Percentiles rank a stretch among this genome's conserved stretches.
phyloP scores from a whole-genome alignment of 2,888 invertebrate genomes.

The Caenorhabditis sp. region DNA sequence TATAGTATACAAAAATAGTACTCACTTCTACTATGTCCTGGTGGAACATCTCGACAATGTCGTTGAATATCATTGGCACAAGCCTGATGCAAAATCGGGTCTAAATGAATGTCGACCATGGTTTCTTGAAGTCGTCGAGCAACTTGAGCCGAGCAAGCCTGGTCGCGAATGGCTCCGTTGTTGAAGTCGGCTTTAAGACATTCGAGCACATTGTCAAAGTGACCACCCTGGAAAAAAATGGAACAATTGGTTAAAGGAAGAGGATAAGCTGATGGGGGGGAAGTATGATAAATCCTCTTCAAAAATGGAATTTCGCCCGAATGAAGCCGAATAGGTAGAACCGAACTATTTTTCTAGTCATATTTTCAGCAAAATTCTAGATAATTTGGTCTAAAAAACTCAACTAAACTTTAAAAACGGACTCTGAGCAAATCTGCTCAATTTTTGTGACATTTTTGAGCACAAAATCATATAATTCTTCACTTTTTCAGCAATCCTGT shows the following conservation, averaged over 20 bases:
- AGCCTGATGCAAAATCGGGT: conserved; percentile 87
- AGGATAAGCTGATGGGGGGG: too few relatives aligned
- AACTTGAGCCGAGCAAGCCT: conserved; percentile 78
- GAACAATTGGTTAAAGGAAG: neutral
- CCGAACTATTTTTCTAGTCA: too few relatives aligned
- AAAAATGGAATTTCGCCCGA: too few relatives aligned
- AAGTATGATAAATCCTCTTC: too few relatives aligned
- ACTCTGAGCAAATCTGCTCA: too few relatives aligned
- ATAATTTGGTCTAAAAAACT: too few relatives aligned
- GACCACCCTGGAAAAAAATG: conserved; percentile 47
- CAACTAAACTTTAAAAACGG: too few relatives aligned
- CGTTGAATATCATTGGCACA: conserved; percentile 81
- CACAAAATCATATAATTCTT: too few relatives aligned
- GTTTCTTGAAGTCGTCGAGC: conserved; percentile 85
- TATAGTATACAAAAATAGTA: neutral
- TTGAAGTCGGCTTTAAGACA: conserved; percentile 85
- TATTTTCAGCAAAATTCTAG: too few relatives aligned
- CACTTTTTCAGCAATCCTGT: too few relatives aligned
- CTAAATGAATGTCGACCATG: conserved; percentile 91
- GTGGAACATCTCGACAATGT: conserved; percentile 76
- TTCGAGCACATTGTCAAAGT: conserved; percentile 79
- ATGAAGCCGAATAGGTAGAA: too few relatives aligned
- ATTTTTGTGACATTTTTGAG: too few relatives aligned
- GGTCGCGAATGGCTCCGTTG: conserved; percentile 80
- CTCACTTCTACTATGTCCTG: conserved; percentile 85